Conservation (phyloP, 2,113 vertebrate genomes). For the Centropus bengalensis region DNA sequence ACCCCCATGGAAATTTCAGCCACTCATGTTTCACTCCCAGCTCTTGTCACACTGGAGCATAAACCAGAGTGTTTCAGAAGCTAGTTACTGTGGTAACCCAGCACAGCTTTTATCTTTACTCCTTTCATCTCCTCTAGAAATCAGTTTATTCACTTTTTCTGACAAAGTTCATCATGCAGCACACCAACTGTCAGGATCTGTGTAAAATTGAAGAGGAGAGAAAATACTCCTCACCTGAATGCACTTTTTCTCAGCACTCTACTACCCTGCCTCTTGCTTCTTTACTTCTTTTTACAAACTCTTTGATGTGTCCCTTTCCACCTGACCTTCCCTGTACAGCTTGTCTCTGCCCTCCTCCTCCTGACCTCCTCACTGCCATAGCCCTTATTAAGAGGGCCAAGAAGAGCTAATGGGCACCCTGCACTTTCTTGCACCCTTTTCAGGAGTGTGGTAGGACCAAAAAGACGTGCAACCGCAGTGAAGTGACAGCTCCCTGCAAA, state of each 20-base stretch:
- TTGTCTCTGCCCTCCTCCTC: background rate
- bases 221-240: background rate
- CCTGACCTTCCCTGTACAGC: rapidly evolving
- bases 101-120: slow-evolving; percentile 36
- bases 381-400: background rate
- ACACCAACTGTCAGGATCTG: background rate
- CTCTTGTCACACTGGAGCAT: background rate
- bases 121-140: slow-evolving; percentile 33
- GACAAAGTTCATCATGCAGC: background rate
- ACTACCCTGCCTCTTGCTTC: background rate
- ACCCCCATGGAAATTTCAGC: background rate
- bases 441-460: rapidly evolving
- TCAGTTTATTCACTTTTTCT: slow-evolving; percentile 44
- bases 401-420: background rate
- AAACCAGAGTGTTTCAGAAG: slow-evolving; percentile 7
- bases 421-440: background rate
- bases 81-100: slow-evolving; percentile 54
- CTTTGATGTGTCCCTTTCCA: background rate
- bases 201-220: background rate
- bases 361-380: background rate
- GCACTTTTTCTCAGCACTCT: background rate
- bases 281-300: background rate
- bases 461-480: background rate
- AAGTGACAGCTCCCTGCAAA: background rate
- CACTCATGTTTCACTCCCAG: background rate